Base-by-base conservation (phyloP, 2,113 vertebrate species). In the Gopherus evgoodei region DNA sequence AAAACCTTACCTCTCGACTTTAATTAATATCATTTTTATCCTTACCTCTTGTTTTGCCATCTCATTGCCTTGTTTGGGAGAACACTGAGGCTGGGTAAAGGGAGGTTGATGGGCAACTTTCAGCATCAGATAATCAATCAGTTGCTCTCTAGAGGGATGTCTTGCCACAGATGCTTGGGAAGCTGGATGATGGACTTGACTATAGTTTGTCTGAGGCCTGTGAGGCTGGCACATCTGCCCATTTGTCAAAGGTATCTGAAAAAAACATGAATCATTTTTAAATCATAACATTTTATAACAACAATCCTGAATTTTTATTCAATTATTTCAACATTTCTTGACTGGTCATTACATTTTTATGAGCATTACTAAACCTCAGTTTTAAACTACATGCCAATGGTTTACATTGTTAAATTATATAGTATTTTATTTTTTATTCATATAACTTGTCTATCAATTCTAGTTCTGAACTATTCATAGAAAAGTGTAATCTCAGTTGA, bases 81-180 rank as follows among this genome's bases (percentile, higher is more conserved):
- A 96, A 80, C 98, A 98, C 83, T 98, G 98, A 50, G 99, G 96
- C 95, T 98, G 99, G 86, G 98, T 84, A 86, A 98, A 98, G 89
- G 98, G 95, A 96, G 98, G 98, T 6, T 98, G 98, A 82, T 98
- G 99, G 92, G 99, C 99, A 97, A 99, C 99, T 98, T 99, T 99
- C 96, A 99, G 98, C 99, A 99, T 99, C 98, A 99, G 98, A 95
- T 99, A 99, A 98, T 99, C 99, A 78, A 99, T 99, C 96, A 99
- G 98, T 98, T 99, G 99, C 95, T 99, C 99, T 98, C 99, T 98
- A 98, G 99, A 99, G 4, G 99, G 99, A 98, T 99, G 99, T 84
- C 99, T 99, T 84, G 98, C 99, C 96, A 99, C 99, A 87, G 99
- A 95, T 42, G 98, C 97, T 62, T 98, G 98, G 97, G 97, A 92